These are phyloP conservation scores for Cyrtodaria siliqua DNA, from an alignment of 2,888 invertebrate species.

Conservation along the genomic window DNA sequence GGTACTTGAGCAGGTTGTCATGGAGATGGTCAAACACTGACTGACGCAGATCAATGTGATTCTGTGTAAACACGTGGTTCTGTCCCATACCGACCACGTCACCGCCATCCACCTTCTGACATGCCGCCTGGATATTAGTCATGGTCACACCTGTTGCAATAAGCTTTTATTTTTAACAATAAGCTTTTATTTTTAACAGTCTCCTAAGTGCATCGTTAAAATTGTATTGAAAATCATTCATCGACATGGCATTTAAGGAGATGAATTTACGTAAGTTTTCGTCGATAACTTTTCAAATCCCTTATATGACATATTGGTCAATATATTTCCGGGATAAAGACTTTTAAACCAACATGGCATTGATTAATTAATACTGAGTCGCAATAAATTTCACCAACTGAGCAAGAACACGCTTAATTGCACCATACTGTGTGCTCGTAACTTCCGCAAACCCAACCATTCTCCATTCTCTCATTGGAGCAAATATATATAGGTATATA, in stretches of 20 bases:
- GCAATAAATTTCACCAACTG: no score
- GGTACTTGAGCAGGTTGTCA: slow-evolving; percentile 74
- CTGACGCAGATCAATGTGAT: slow-evolving; percentile 78
- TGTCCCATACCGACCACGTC: slow-evolving; percentile 81
- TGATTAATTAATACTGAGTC: no score
- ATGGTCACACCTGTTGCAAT: slow-evolving; percentile 37
- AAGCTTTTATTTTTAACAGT: not conserved
- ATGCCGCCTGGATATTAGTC: slow-evolving; percentile 56
- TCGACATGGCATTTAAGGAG: not conserved
- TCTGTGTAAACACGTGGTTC: slow-evolving; percentile 74
- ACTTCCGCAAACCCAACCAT: no score
- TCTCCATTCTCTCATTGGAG: no score
- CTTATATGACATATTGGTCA: no score
- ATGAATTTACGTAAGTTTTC: no score
- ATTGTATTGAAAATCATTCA: not conserved
- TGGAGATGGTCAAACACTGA: slow-evolving; percentile 79
- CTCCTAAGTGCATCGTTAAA: not conserved
- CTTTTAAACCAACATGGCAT: no score
- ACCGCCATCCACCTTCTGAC: slow-evolving; percentile 77
- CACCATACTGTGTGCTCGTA: no score
- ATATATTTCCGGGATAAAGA: no score
- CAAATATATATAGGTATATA: no score
- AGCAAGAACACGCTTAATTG: no score
- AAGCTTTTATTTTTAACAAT: not conserved
- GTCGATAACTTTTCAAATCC: no score